Evolutionary conservation across 2,113 vertebrate genomes (phyloP).

Genomic region (Rhodinocichla rosea): DNA sequence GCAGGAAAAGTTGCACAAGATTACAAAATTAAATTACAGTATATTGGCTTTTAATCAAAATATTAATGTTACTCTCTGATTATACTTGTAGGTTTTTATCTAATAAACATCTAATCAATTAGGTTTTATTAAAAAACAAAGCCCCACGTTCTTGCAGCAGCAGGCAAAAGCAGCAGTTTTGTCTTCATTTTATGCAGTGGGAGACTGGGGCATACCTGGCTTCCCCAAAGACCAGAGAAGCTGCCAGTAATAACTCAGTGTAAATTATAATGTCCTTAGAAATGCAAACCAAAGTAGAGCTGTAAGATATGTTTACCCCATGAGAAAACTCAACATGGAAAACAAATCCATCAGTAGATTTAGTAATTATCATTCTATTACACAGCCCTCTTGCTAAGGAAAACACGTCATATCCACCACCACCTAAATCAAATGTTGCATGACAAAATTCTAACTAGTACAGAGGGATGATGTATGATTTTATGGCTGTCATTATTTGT

Average conservation of each 20-base stretch:
- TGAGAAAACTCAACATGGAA: background rate
- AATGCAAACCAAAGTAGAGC: background rate
- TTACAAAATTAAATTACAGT: background rate
- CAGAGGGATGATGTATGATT: background rate
- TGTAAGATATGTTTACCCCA: background rate
- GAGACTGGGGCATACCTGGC: background rate
- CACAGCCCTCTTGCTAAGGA: background rate
- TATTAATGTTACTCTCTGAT: background rate
- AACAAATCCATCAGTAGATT: background rate
- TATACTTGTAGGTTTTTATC: background rate
- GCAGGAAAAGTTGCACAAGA: background rate
- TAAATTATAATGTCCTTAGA: background rate
- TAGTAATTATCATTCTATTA: background rate
- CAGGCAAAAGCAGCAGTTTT: background rate
- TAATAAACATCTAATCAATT: background rate
- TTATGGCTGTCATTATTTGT: background rate
- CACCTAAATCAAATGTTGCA: background rate
- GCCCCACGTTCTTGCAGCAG: background rate
- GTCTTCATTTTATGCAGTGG: background rate
- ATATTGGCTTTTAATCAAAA: background rate
- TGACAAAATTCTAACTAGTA: background rate
- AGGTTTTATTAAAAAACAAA: background rate
- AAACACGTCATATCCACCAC: background rate
- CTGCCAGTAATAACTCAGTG: background rate
- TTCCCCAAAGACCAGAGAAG: background rate